Base-by-base conservation (phyloP, 2,113 vertebrate species). In the Corvus cornix region DNA sequence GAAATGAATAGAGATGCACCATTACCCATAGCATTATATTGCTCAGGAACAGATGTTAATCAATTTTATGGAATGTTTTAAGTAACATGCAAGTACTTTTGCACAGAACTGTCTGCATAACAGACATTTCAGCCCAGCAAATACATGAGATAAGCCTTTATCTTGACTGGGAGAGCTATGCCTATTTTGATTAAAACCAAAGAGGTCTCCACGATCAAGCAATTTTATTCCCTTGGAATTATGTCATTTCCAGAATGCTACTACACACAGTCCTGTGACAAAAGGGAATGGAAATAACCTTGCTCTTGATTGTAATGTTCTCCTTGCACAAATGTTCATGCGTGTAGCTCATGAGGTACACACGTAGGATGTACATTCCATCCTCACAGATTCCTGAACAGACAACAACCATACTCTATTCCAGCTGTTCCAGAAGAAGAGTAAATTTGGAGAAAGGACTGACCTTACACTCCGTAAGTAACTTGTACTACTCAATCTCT, bases 71-170 rank as follows among this genome's bases (percentile, higher is more conserved):
- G 87, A 94, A 95, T 88, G 64, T 58, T 93, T 96, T 84, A 97
- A 96, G 93, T 96, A 96, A 95, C 60, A 78, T 78, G 78, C 62
- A 93, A 96, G 95, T 92, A 96, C 87, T 97, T 96, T 77, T 84
- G 68, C 72, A 90, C 64, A 94, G 76, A 96, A 72, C 74, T 73
- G 51, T 81, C 62, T 94, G 74, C 85, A 87, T 90, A 96, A 95
- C 59, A 92, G 86, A 96, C 62, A 91, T 87, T 91, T 84, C 64
- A 95, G 48, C 35, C 72, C 62, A 87, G 67, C 49, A 94, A 94
- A 96, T 37, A 90, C 37, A 87, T 30, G 59, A 93, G 87, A 96
- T 60, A 97, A 96, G 81, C 48, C 63, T 90, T 94, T 91, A 88
- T 64, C 75, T 82, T 74, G 52, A 31, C 79, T 70, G 53, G 51